Conservation (phyloP, 2,888 invertebrate species). For the Nemapogon koenigi region DNA sequence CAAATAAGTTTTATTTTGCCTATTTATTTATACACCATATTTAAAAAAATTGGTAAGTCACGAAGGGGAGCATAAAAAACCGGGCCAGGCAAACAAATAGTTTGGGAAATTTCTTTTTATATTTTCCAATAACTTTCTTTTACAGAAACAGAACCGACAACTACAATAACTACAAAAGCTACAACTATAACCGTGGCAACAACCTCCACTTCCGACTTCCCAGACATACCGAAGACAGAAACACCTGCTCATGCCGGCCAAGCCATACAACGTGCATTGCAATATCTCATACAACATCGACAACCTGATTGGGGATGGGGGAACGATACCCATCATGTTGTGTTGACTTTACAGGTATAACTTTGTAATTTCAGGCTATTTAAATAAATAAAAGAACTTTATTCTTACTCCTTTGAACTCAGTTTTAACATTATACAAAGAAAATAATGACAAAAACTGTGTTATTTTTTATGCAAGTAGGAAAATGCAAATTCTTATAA, state of each 20-base stretch:
- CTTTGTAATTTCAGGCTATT: constrained; percentile 1
- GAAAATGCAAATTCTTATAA: too few relatives aligned
- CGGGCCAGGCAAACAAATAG: too few relatives aligned
- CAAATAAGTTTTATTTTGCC: too few relatives aligned
- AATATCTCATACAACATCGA: constrained; percentile 77
- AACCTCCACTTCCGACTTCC: constrained; percentile 37
- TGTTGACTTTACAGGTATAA: constrained; percentile 77
- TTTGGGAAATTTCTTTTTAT: too few relatives aligned
- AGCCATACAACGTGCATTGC: constrained; percentile 71
- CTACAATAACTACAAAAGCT: constrained; percentile 26
- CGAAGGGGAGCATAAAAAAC: too few relatives aligned
- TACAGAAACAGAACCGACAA: constrained; percentile 35
- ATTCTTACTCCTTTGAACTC: not conserved
- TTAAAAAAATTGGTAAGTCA: too few relatives aligned
- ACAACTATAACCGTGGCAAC: constrained; percentile 24
- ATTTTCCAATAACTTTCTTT: not conserved
- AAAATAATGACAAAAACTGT: too few relatives aligned
- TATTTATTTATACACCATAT: too few relatives aligned
- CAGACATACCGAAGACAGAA: constrained; percentile 23
- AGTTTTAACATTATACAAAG: not conserved
- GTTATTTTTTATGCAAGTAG: too few relatives aligned
- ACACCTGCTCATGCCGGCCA: constrained; percentile 58
- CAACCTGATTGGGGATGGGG: constrained; percentile 83
- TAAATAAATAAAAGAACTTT: not conserved
- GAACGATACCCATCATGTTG: constrained; percentile 83